Evolutionary conservation across 2,113 vertebrate genomes (phyloP).

Genomic region (Nothobranchius furzeri): DNA sequence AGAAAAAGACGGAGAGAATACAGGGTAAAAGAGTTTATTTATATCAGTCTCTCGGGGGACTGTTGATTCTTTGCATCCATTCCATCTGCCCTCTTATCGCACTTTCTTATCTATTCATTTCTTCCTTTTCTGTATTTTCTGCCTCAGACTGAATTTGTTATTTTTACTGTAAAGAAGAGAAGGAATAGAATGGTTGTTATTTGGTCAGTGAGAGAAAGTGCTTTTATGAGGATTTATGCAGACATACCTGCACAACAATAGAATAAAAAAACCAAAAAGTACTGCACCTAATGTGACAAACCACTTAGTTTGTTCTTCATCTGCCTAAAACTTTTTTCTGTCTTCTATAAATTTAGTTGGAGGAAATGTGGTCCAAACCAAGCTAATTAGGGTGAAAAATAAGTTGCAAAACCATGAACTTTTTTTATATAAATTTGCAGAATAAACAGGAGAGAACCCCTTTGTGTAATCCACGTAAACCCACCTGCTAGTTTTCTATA

Average conservation of each 20-base stretch:
- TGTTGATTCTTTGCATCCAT: conserved; percentile 73
- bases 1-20: conserved; percentile 58
- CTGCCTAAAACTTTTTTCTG: conserved; percentile 16
- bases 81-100: conserved; percentile 55
- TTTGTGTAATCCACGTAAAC: background rate
- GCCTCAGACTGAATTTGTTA: conserved; percentile 6
- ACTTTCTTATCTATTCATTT: conserved; percentile 23
- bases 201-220: conserved; percentile 2
- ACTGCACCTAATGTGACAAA: conserved; percentile 47
- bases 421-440: background rate
- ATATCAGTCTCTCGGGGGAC: conserved; percentile 74
- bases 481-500: conserved; percentile 28
- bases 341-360: conserved; percentile 5
- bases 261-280: conserved; percentile 9
- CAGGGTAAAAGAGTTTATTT: conserved; percentile 80
- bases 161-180: background rate
- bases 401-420: no score
- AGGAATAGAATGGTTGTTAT: background rate
- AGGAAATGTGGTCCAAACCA: background rate
- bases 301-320: conserved; percentile 25
- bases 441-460: background rate
- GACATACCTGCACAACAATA: background rate
- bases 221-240: background rate
- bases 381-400: no score
- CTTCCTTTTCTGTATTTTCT: conserved; percentile 1